Conservation (phyloP, 2,888 invertebrate species). For the Drosophila demipolita region DNA sequence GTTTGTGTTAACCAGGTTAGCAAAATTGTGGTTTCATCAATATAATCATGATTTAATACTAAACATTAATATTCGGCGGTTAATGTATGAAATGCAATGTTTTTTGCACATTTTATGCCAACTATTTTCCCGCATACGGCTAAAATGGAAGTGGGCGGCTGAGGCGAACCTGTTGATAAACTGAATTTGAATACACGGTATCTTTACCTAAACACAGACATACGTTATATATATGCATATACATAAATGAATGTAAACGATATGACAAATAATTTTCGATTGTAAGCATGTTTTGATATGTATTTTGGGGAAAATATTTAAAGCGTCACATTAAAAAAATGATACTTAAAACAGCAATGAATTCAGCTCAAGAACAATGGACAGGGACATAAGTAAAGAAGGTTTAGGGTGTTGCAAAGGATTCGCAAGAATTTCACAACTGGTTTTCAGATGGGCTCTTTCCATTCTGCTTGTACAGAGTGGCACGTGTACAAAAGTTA, state of each 20-base stretch:
- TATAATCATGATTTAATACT: not conserved
- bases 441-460: slow-evolving; percentile 19
- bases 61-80: not conserved
- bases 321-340: slow-evolving; percentile 40
- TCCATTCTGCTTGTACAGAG: slow-evolving; percentile 32
- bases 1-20: not conserved
- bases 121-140: slow-evolving; percentile 41
- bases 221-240: slow-evolving; percentile 1
- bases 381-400: not conserved
- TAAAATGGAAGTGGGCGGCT: slow-evolving; percentile 40
- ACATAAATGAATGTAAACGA: not conserved
- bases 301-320: slow-evolving; percentile 14
- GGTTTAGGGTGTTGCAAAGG: slow-evolving; percentile 7
- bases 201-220: slow-evolving; percentile 23
- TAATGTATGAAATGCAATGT: slow-evolving; percentile 8
- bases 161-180: slow-evolving; percentile 71
- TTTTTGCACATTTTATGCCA: slow-evolving; percentile 36
- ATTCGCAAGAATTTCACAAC: slow-evolving; percentile 41
- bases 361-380: slow-evolving; percentile 6
- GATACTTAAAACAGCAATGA: slow-evolving; percentile 16
- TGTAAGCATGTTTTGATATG: slow-evolving; percentile 9
- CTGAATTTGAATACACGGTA: slow-evolving; percentile 69
- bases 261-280: slow-evolving; percentile 32
- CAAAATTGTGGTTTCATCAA: not conserved
- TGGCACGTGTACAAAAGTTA: slow-evolving; percentile 48